phyloP scores from a whole-genome alignment of 2,888 invertebrate species.

The Epicampocera succincta region DNA sequence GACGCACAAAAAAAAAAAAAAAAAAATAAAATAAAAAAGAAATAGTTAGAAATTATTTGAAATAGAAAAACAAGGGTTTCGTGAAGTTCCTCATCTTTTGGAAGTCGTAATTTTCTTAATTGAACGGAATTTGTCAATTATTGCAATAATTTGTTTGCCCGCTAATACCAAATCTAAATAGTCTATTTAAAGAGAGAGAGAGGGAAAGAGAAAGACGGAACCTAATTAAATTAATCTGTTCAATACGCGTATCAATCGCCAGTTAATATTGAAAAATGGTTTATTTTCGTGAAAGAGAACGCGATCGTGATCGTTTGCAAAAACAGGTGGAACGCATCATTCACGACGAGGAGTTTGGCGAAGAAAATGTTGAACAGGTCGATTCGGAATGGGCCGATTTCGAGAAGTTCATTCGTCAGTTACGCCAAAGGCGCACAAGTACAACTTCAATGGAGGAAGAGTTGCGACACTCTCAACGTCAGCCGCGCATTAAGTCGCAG shows the following conservation, averaged over 20 bases:
- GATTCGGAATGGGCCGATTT: conserved; percentile 82
- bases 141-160: neutral
- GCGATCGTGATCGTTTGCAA: conserved; percentile 69
- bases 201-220: neutral
- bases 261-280: conserved; percentile 47
- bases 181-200: neutral
- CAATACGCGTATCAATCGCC: neutral
- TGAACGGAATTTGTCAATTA: no score
- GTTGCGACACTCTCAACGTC: conserved; percentile 76
- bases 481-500: conserved; percentile 79
- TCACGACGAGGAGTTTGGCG: conserved; percentile 81
- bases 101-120: no score
- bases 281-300: conserved; percentile 73
- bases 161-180: neutral
- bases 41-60: conserved; percentile 25
- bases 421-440: conserved; percentile 79
- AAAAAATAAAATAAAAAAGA: conserved; percentile 33
- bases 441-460: conserved; percentile 80
- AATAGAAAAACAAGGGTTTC: conserved; percentile 7
- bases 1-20: conserved; percentile 31
- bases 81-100: no score
- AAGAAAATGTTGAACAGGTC: conserved; percentile 81
- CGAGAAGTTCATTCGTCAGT: conserved; percentile 79
- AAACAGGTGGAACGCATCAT: conserved; percentile 76
- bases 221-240: neutral